A percentile compares a stretch with the other conserved stretches of the same genome.
These are phyloP conservation scores for Galendromus occidentalis DNA, from an alignment of 1,140 invertebrate genomes.

Conservation along the genomic window DNA sequence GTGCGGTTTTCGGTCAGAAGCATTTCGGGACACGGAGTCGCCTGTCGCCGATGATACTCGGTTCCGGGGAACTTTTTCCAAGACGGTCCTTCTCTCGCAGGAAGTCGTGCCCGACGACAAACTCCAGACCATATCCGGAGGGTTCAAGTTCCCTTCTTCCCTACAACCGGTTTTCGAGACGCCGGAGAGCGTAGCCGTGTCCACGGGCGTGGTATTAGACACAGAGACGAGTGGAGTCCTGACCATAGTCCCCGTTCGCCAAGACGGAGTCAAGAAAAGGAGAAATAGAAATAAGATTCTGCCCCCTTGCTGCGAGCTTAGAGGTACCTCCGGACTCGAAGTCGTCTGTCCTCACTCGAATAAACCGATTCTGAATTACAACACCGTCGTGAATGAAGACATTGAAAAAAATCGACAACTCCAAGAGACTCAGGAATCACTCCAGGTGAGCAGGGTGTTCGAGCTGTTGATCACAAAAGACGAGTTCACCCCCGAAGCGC, in stretches of 20 bases:
- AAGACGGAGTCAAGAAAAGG: neutral
- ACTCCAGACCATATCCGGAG: neutral
- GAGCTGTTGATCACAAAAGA: no score
- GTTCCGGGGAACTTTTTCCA: no score
- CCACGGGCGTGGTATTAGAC: neutral
- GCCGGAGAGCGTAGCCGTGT: neutral
- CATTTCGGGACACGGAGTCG: no score
- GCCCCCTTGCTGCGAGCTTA: neutral
- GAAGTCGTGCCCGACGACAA: neutral
- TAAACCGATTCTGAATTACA: conserved; percentile 5
- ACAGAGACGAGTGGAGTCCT: conserved; percentile 2
- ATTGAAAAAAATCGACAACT: neutral
- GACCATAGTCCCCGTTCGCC: neutral
- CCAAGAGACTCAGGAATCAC: conserved; percentile 6
- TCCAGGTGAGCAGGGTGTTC: neutral
- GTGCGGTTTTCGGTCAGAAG: no score
- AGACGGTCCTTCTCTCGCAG: neutral
- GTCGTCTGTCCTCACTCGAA: conserved; percentile 6
- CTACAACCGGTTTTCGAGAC: conserved; percentile 4
- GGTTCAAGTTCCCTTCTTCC: neutral
- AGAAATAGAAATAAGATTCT: neutral
- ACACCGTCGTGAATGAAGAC: conserved; percentile 1
- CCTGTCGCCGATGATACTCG: no score
- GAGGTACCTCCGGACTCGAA: neutral
- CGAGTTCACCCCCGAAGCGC: no score